Conservation (phyloP, 1,140 invertebrate species). For the Cherax destructor region DNA sequence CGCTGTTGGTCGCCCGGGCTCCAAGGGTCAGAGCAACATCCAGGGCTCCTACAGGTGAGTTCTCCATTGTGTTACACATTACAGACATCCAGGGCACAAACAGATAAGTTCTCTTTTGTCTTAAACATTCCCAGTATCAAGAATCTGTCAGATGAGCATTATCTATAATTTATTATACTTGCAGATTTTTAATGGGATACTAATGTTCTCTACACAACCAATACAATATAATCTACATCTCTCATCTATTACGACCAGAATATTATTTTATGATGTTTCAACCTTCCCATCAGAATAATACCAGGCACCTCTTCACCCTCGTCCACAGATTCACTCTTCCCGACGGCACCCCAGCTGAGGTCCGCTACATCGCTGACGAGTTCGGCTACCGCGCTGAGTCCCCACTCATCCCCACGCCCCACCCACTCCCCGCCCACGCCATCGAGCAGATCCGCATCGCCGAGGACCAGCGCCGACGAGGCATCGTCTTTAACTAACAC, state of each 20-base stretch:
- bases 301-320: too few species aligned
- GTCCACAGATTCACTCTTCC: neutral
- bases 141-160: too few species aligned
- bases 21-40: slow-evolving; percentile 34
- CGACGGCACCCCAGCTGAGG: neutral
- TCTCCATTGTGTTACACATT: neutral
- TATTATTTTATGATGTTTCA: neutral
- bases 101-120: neutral
- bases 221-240: too few species aligned
- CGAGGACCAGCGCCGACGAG: neutral
- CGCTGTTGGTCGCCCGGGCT: slow-evolving; percentile 25
- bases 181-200: too few species aligned
- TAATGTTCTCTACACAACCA: too few species aligned
- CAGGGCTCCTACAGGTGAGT: slow-evolving; percentile 30
- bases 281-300: too few species aligned
- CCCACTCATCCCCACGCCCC: neutral
- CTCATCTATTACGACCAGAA: too few species aligned
- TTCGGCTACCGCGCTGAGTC: neutral
- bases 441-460: slow-evolving; percentile 8
- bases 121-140: too few species aligned
- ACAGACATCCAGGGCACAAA: neutral
- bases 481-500: neutral
- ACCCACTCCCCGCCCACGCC: slow-evolving; percentile 3
- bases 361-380: neutral
- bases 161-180: too few species aligned